Evolutionary conservation across 2,113 vertebrate species (phyloP), one percentile per base, ranked within the genome.

Genomic region (Piprites chloris): DNA sequence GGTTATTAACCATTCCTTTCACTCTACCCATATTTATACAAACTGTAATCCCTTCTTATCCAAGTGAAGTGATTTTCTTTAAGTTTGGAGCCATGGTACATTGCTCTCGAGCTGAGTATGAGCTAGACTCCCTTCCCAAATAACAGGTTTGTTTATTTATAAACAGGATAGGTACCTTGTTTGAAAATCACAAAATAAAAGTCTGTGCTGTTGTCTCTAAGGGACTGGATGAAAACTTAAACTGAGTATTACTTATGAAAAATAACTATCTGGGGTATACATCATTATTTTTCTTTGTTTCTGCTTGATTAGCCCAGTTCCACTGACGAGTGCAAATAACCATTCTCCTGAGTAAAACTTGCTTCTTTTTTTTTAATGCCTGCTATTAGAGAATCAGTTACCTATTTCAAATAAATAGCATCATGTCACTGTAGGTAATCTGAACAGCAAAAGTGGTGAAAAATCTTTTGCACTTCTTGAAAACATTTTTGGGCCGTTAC

Each of bases 241-340:
- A 72, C 32, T 74, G 78, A 68, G 33, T 90, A 91, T 88, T 90
- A 32, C 39, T 91, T 93, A 61, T 80, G 82, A 95, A 91, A 96
- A 93, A 85, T 42, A 97, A 87, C 50, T 88, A 30, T 85, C 87
- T 90, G n/a, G 91, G 87, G 84, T 86, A 88, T 84, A 22, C 76
- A 53, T 94, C 9, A 27, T 93, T 86, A 72, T 92, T 96, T 95
- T 96, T 68, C 77, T 92, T 96, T 93, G 71, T 87, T 93, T 95
- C 69, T 89, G 11, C 56, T 92, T 94, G 80, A 90, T 96, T 77
- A 93, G 85, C 85, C 82, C 35, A 41, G 28, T 90, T 96, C 73
- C 3, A 3, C 6, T 95, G 84, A 82, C 0, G 42, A 85, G 44
- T 90, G 94, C 56, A 90, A 90, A 89, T 95, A 94, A 55, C 66